These are phyloP conservation scores for Halichoerus grypus DNA, from an alignment of 2,113 vertebrate genomes.

Conservation along the genomic window DNA sequence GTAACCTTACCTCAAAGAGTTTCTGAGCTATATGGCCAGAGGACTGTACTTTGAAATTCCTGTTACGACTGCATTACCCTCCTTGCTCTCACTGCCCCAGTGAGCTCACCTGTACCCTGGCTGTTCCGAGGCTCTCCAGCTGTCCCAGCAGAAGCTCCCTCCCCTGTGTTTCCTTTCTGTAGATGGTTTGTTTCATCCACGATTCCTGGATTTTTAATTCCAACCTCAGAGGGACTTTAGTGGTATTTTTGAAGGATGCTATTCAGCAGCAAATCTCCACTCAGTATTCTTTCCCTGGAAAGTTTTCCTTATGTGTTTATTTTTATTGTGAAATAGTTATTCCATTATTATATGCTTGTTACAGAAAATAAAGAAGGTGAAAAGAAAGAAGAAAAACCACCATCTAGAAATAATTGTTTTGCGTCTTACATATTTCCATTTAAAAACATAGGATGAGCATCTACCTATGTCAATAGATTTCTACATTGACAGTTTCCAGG, in stretches of 20 bases:
- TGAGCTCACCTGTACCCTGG: not conserved
- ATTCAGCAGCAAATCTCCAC: not conserved
- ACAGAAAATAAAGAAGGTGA: not conserved
- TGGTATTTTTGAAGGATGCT: not conserved
- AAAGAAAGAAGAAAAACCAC: not conserved
- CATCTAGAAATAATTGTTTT: not conserved
- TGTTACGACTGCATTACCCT: not conserved
- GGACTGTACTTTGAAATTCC: not conserved
- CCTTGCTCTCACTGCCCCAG: accelerated
- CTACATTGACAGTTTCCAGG: not conserved
- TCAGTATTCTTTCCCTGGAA: not conserved
- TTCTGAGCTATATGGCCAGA: not conserved
- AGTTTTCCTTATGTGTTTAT: not conserved
- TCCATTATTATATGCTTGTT: not conserved
- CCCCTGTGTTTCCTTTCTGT: not conserved
- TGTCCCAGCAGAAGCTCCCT: not conserved
- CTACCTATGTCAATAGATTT: not conserved
- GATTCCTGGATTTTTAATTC: not conserved
- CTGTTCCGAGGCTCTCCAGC: not conserved
- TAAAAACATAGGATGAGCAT: not conserved
- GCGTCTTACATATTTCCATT: not conserved
- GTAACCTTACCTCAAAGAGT: not conserved
- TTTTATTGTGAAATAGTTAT: not conserved
- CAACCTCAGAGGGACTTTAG: not conserved
- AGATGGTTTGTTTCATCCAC: not conserved